phyloP scores from a whole-genome alignment of 2,888 invertebrate genomes.

The Eutolmus rufibarbis region DNA sequence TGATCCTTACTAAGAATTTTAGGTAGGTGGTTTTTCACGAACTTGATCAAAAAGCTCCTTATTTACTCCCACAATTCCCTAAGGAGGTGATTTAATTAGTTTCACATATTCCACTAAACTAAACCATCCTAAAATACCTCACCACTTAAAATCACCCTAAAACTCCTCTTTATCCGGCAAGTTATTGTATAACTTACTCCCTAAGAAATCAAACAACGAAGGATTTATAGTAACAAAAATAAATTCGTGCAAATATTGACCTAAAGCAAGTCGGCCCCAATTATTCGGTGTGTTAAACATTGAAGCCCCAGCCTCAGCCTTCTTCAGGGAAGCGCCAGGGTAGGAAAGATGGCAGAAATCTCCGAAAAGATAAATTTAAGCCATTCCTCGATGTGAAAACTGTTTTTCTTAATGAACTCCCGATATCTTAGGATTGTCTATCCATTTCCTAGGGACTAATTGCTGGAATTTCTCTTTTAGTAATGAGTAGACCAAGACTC shows the following conservation, averaged over 20 bases:
- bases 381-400: neutral
- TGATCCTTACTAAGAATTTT: no score
- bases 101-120: neutral
- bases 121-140: neutral
- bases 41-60: no score
- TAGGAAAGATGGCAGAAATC: neutral
- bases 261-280: neutral
- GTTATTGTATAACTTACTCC: neutral
- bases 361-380: neutral
- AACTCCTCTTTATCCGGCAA: neutral
- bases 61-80: no score
- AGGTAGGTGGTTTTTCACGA: no score
- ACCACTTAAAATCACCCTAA: neutral
- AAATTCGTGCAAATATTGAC: neutral
- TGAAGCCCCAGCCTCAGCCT: neutral
- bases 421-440: conserved; percentile 4
- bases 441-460: neutral
- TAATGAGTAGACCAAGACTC: neutral
- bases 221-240: neutral
- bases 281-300: neutral
- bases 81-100: neutral
- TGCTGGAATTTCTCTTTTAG: conserved; percentile 13
- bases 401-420: conserved; percentile 26
- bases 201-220: neutral
- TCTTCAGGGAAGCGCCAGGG: neutral